Percentiles rank a stretch among this genome's conserved stretches.
These are phyloP conservation scores for Tipula helvola DNA, from an alignment of 2,888 invertebrate genomes.

Conservation along the genomic window DNA sequence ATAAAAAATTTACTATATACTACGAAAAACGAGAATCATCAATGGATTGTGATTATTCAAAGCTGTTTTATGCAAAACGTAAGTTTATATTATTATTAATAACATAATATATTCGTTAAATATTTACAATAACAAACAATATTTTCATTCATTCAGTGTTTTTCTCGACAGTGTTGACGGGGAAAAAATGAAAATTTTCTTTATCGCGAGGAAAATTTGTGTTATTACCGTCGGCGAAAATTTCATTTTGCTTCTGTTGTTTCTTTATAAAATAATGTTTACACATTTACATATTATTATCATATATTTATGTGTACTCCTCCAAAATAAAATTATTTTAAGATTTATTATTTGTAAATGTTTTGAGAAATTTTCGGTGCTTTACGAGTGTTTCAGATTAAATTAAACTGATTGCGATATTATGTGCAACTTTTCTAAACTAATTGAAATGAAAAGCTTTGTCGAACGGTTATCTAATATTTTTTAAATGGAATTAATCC, in stretches of 20 bases:
- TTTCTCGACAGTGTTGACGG: not conserved
- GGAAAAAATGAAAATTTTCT: not conserved
- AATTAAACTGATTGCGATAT: not conserved
- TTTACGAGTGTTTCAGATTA: not conserved
- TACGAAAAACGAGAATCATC: not conserved
- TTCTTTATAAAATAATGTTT: not conserved
- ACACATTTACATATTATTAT: not conserved
- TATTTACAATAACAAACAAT: not conserved
- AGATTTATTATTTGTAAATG: too few species aligned
- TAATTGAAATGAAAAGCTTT: too few species aligned
- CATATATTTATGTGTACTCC: not conserved
- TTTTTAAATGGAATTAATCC: too few species aligned
- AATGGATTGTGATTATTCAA: conserved; percentile 11
- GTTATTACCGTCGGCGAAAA: not conserved
- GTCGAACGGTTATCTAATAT: too few species aligned
- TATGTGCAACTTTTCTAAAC: too few species aligned
- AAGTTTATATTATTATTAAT: not conserved
- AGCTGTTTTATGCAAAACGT: conserved; percentile 10
- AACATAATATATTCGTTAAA: not conserved
- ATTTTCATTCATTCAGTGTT: not conserved
- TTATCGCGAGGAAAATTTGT: not conserved
- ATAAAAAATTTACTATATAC: not conserved
- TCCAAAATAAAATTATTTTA: not conserved
- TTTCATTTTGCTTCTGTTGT: not conserved
- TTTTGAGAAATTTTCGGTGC: not conserved